Evolutionary conservation across 2,797 vertebrate species (phyloP).

Genomic region (Dallia pectoralis): DNA sequence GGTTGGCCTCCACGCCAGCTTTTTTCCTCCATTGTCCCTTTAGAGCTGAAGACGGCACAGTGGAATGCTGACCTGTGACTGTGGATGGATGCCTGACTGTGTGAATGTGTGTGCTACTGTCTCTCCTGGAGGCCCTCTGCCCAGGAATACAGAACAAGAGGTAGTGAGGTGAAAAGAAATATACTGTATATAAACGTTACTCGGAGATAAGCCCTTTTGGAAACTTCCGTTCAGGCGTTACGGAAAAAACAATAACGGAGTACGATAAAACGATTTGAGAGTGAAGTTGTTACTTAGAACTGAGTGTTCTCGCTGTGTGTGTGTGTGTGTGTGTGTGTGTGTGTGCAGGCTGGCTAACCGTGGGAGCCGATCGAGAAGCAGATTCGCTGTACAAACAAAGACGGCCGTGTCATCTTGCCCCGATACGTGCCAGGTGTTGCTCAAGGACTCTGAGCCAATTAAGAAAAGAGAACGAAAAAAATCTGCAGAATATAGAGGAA

Average conservation of each 20-base stretch:
- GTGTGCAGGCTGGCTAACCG: not conserved
- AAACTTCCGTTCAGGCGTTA: not conserved
- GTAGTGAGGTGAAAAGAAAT: constrained; percentile 13
- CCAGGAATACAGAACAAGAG: not conserved
- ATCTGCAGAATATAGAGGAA: constrained; percentile 29
- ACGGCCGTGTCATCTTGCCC: constrained; percentile 30
- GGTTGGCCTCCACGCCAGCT: constrained; percentile 42
- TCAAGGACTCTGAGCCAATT: constrained; percentile 60
- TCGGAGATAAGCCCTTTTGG: not conserved
- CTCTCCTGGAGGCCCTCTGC: constrained; percentile 28
- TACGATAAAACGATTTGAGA: not conserved
- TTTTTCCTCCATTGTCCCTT: constrained; percentile 55
- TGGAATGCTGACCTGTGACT: constrained; percentile 69
- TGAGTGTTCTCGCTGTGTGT: not conserved
- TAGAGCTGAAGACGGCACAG: constrained; percentile 63
- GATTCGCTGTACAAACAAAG: constrained; percentile 4
- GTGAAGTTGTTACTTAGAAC: not conserved
- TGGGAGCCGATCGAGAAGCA: not conserved
- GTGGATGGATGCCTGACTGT: constrained; percentile 59
- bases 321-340: not conserved
- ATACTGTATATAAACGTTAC: not conserved
- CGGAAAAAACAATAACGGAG: not conserved
- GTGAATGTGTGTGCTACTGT: constrained; percentile 12
- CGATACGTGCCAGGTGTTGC: constrained; percentile 53
- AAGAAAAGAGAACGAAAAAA: constrained; percentile 44